A percentile compares a stretch with the other conserved stretches of the same genome.
Conservation (phyloP, 2,113 vertebrate genomes). For the Rhipidura dahli region DNA sequence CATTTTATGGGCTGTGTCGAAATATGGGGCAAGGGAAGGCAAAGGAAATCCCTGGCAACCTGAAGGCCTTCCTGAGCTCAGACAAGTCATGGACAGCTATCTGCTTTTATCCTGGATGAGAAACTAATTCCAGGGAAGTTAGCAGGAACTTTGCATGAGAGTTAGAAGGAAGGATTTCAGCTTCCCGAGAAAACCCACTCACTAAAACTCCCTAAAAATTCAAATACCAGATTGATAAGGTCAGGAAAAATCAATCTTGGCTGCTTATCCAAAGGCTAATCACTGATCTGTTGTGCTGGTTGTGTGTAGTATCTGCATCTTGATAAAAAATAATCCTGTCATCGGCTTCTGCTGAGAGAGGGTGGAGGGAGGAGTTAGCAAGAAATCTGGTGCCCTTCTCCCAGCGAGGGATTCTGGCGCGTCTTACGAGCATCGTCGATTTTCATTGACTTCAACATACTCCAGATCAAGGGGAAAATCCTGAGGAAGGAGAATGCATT, state of each 20-base stretch:
- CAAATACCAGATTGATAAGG: slow-evolving; percentile 57
- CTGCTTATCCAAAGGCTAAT: slow-evolving; percentile 49
- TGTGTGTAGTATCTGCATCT: slow-evolving; percentile 27
- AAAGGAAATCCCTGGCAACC: slow-evolving; percentile 1
- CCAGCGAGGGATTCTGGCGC: background rate
- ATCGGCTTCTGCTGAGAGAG: slow-evolving; percentile 15
- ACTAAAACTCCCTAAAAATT: slow-evolving; percentile 15
- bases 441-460: background rate
- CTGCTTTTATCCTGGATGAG: background rate
- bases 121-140: background rate
- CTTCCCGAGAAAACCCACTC: background rate
- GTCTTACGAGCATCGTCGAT: background rate
- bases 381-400: slow-evolving; percentile 54
- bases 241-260: slow-evolving; percentile 44
- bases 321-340: slow-evolving; percentile 59
- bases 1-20: background rate
- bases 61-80: background rate
- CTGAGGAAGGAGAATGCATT: background rate
- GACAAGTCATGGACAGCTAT: background rate
- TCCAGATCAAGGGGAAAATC: slow-evolving; percentile 1
- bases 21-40: background rate
- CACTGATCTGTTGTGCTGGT: slow-evolving; percentile 55
- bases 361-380: slow-evolving; percentile 32
- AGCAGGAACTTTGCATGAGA: background rate
- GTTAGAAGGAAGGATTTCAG: background rate